These are phyloP conservation scores for Paramisgurnus dabryanus DNA, from an alignment of 2,113 vertebrate genomes.

Conservation along the genomic window DNA sequence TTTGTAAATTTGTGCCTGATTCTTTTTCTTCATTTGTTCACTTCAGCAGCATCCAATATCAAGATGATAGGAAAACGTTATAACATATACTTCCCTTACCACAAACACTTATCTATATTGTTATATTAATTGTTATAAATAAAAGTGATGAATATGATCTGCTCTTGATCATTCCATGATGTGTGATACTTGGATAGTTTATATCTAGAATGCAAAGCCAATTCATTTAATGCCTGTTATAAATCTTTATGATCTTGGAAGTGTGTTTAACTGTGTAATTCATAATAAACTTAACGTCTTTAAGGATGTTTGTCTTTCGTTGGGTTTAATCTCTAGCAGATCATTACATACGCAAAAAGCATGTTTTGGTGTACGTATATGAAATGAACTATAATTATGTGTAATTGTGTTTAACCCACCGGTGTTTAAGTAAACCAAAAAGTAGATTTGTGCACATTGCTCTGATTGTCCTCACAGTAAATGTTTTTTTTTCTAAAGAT, in stretches of 20 bases:
- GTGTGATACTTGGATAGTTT: no score
- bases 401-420: not conserved
- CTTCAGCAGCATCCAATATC: not conserved
- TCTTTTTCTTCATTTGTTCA: no score
- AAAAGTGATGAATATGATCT: no score
- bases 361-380: not conserved
- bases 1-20: not conserved
- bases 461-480: not conserved
- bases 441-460: not conserved
- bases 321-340: not conserved
- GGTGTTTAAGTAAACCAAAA: not conserved
- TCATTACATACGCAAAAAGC: not conserved
- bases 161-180: no score
- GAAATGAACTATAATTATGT: not conserved
- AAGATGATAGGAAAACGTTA: not conserved
- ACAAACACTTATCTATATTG: not conserved
- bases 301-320: not conserved
- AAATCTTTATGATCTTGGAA: no score
- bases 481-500: conserved; percentile 4
- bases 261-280: no score
- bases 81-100: not conserved
- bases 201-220: no score
- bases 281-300: no score
- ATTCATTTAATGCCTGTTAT: no score
- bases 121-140: no score